Percentiles rank a stretch among this genome's conserved stretches.
These are phyloP conservation scores for Mastomys coucha DNA, from an alignment of 2,113 vertebrate species.

Conservation along the genomic window DNA sequence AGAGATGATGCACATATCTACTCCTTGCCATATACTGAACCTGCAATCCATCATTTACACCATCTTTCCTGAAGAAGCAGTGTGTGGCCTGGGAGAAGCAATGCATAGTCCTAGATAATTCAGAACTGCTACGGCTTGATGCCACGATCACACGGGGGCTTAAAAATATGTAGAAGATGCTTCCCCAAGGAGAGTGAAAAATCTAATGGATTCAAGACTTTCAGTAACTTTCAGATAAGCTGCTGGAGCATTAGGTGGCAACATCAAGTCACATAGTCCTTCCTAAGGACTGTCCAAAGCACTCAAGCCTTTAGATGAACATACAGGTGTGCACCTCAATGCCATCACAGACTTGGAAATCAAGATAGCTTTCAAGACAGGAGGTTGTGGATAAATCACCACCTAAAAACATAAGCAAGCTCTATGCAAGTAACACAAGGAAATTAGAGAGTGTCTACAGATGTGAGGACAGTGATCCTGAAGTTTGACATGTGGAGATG, in stretches of 20 bases:
- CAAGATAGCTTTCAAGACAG: background rate
- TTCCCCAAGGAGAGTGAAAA: background rate
- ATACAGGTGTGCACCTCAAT: fast-evolving
- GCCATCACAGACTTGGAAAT: fast-evolving
- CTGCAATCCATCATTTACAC: background rate
- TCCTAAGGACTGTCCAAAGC: too few relatives aligned
- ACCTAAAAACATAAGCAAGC: background rate
- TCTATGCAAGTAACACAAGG: too few relatives aligned
- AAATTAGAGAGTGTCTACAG: fast-evolving
- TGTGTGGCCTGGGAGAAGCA: too few relatives aligned
- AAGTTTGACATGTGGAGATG: background rate
- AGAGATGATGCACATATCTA: background rate
- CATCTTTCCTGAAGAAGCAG: background rate
- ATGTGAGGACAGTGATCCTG: background rate
- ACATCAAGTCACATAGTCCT: too few relatives aligned
- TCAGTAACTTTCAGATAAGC: too few relatives aligned
- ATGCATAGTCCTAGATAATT: too few relatives aligned
- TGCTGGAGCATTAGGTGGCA: too few relatives aligned
- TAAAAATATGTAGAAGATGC: background rate
- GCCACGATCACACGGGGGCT: too few relatives aligned
- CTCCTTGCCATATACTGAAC: background rate
- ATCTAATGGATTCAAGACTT: background rate
- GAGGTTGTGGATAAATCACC: background rate
- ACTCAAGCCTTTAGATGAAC: fast-evolving
- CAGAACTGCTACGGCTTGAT: fast-evolving